Evolutionary conservation across 2,113 vertebrate species (phyloP), one percentile per base, ranked within the genome.

Genomic region (Ammodytes dubius): DNA sequence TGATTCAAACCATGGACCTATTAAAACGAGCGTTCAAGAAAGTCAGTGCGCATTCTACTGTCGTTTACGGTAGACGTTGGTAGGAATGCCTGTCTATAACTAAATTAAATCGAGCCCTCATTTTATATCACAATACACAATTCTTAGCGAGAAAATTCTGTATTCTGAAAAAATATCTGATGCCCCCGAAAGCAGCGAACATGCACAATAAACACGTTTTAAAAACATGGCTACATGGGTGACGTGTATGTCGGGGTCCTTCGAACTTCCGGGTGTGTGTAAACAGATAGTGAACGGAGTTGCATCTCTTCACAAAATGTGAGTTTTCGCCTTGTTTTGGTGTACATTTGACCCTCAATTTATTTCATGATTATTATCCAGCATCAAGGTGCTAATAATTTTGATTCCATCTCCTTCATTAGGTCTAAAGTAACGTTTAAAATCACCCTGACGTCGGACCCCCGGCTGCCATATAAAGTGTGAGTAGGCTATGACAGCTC

Each of bases 351-450:
- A 35, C 4, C 0, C 2, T 9, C 0, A 49, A 37, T 11, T 6
- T 1, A 59, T 49, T 6, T 13, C 0, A 1, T 39, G 3, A 53
- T 19, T 0, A 4, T 35, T 9, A 6, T 1, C 10, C 4, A 6
- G 19, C 9, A 50, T 43, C 1, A 0, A 0, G 1, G 1, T n/a
- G 43, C 9, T 66, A 4, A 27, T 67, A 43, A 49, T 3, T 7
- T 2, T 72, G 1, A 54, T 12, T 65, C 58, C 5, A 0, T 73
- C 40, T 5, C 39, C 39, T 84, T 54, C 52, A 4, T 83, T 76
- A 96, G 95, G 95, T 95, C 95, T 71, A 96, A 96, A 91, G 95
- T 96, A 74, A 96, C 95, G 84, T 96, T 96, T 95, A 96, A 96
- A 95, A 96, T 96, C 86, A 96, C 95, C 2, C 87, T 96, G 85